A percentile compares a stretch with the other conserved stretches of the same genome.
Evolutionary conservation across 2,888 invertebrate genomes (phyloP).

Genomic region (Phengaris arion): DNA sequence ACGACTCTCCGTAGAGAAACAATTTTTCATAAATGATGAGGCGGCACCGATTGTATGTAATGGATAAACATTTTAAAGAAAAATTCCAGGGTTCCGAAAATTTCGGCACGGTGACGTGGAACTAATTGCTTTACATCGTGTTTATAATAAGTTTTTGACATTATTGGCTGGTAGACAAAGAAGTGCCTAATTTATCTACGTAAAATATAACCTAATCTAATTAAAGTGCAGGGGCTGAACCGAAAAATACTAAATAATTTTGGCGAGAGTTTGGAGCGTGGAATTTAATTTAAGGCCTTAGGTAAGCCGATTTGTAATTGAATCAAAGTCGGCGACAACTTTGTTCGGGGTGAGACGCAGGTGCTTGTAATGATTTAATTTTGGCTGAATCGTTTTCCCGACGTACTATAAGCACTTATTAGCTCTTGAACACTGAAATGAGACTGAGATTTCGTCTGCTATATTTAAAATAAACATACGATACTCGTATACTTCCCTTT

Average conservation of each 20-base stretch:
- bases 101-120: constrained; percentile 64
- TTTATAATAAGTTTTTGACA: constrained; percentile 43
- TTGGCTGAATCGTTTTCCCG: constrained; percentile 54
- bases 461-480: constrained; percentile 31
- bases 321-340: constrained; percentile 46
- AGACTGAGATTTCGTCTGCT: constrained; percentile 48
- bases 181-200: constrained; percentile 22
- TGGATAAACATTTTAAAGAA: constrained; percentile 75
- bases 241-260: constrained; percentile 26
- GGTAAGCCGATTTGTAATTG: constrained; percentile 49
- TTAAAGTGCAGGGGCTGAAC: constrained; percentile 37
- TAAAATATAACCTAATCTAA: not conserved
- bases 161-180: constrained; percentile 12
- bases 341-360: constrained; percentile 52
- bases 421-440: constrained; percentile 53
- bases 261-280: not conserved
- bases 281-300: constrained; percentile 41
- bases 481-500: constrained; percentile 22
- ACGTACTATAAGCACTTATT: constrained; percentile 50
- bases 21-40: constrained; percentile 78
- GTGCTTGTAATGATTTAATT: constrained; percentile 71
- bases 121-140: constrained; percentile 67
- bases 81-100: constrained; percentile 59
- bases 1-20: constrained; percentile 68
- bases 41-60: constrained; percentile 75